These are phyloP conservation scores for Nansenia antarctica DNA, from an alignment of 2,113 vertebrate genomes.

Conservation along the genomic window DNA sequence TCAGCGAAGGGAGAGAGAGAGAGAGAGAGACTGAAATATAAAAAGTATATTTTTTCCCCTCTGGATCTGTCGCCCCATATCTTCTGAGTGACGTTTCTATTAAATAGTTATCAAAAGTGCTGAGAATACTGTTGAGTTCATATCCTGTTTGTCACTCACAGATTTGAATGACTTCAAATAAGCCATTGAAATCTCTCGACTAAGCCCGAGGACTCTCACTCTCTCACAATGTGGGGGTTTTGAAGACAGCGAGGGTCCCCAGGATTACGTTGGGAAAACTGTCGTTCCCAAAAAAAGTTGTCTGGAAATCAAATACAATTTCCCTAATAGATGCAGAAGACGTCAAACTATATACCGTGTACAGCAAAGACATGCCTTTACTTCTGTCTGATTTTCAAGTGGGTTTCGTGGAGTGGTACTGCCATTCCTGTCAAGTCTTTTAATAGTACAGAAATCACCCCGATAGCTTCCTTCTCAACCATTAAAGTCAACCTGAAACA, in stretches of 20 bases:
- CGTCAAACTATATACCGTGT: not conserved
- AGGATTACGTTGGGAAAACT: not conserved
- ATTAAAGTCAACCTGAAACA: conserved; percentile 43
- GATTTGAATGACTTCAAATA: conserved; percentile 45
- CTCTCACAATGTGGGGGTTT: conserved; percentile 3
- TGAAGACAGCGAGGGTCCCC: conserved; percentile 14
- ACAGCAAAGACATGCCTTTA: not conserved
- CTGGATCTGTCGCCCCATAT: conserved; percentile 34
- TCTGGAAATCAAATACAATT: not conserved
- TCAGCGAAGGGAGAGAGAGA: not conserved
- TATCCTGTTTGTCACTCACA: conserved; percentile 15
- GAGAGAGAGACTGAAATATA: not conserved
- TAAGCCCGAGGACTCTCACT: conserved; percentile 8
- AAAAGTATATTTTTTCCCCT: not conserved
- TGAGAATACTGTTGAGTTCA: conserved; percentile 59
- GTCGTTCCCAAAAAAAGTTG: not conserved
- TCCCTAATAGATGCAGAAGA: too few species aligned
- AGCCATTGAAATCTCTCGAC: conserved; percentile 31
- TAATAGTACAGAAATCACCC: not conserved
- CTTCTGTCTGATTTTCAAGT: not conserved
- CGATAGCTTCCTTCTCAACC: not conserved
- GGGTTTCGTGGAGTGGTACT: conserved; percentile 24
- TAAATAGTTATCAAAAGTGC: conserved; percentile 60
- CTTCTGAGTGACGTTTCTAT: conserved; percentile 67
- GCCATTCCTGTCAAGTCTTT: not conserved